Percentiles rank a stretch among this genome's conserved stretches.
Evolutionary conservation across 2,113 vertebrate species (phyloP).

Genomic region (Archilochus colubris): DNA sequence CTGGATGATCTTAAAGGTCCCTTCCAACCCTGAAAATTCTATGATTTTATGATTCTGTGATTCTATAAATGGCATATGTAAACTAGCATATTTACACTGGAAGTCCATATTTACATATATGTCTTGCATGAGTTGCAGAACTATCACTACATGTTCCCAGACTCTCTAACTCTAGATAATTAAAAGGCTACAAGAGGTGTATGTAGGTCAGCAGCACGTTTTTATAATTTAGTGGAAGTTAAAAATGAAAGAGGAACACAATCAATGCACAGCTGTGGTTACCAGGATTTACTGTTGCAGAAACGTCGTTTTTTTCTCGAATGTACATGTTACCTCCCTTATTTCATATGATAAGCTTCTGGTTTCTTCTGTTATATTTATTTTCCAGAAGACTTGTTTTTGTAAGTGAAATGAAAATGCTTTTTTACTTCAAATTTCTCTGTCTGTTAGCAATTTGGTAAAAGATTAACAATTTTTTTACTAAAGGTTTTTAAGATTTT

Average conservation of each 20-base stretch:
- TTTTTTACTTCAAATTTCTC: not conserved
- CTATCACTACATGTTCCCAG: not conserved
- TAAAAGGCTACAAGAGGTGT: not conserved
- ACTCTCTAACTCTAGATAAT: not conserved
- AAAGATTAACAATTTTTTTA: slow-evolving; percentile 31
- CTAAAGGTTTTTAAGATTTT: slow-evolving; percentile 44
- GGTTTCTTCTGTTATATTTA: not conserved
- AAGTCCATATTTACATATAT: not conserved
- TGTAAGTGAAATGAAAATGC: slow-evolving; percentile 30
- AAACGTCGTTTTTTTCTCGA: slow-evolving; percentile 25
- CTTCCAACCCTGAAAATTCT: too few relatives aligned
- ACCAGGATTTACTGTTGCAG: slow-evolving; percentile 22
- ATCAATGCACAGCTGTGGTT: not conserved
- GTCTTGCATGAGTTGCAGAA: not conserved
- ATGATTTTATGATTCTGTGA: too few relatives aligned
- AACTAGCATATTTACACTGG: not conserved
- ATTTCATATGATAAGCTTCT: not conserved
- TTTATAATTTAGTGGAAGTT: slow-evolving; percentile 1
- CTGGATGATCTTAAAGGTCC: too few relatives aligned
- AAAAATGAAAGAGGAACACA: not conserved
- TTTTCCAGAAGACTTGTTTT: not conserved
- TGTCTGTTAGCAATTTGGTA: not conserved
- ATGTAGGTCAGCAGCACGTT: not conserved
- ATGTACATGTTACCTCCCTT: not conserved
- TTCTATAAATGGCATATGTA: not conserved